Conservation (phyloP, 2,888 invertebrate species). For the Octonoba sinensis region DNA sequence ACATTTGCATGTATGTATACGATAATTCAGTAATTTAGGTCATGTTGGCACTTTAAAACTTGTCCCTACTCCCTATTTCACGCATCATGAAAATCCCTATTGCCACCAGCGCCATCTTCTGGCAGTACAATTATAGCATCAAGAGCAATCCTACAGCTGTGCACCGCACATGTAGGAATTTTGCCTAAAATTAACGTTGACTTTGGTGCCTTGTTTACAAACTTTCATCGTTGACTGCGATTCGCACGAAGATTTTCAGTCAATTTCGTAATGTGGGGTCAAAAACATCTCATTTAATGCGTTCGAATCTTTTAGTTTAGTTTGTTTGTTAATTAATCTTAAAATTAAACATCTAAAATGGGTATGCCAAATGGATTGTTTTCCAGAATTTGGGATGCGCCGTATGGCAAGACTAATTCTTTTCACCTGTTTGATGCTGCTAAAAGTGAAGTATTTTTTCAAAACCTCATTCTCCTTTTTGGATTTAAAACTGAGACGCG, state of each 20-base stretch:
- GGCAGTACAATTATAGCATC: too few species aligned
- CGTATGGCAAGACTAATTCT: slow-evolving; percentile 51
- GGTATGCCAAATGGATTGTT: slow-evolving; percentile 35
- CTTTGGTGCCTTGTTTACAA: slow-evolving; percentile 46
- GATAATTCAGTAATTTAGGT: too few species aligned
- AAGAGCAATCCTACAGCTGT: too few species aligned
- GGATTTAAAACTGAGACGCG: too few species aligned
- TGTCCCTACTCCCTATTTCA: too few species aligned
- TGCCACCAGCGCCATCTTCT: too few species aligned
- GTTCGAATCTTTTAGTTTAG: background rate
- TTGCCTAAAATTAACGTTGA: slow-evolving; percentile 14
- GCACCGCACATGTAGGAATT: too few species aligned
- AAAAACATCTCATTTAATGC: background rate
- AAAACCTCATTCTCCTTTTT: too few species aligned
- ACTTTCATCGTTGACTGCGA: slow-evolving; percentile 4
- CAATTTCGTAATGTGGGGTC: background rate
- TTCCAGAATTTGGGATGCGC: slow-evolving; percentile 46
- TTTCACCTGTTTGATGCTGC: slow-evolving; percentile 62
- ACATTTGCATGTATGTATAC: too few species aligned
- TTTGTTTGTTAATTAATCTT: background rate
- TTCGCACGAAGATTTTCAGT: background rate
- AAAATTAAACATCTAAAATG: background rate
- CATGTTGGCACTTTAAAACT: too few species aligned
- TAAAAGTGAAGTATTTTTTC: slow-evolving; percentile 61
- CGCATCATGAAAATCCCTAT: too few species aligned